Evolutionary conservation across 2,113 vertebrate genomes (phyloP), one percentile per base, ranked within the genome.

Genomic region (Himantopus leucocephalus): DNA sequence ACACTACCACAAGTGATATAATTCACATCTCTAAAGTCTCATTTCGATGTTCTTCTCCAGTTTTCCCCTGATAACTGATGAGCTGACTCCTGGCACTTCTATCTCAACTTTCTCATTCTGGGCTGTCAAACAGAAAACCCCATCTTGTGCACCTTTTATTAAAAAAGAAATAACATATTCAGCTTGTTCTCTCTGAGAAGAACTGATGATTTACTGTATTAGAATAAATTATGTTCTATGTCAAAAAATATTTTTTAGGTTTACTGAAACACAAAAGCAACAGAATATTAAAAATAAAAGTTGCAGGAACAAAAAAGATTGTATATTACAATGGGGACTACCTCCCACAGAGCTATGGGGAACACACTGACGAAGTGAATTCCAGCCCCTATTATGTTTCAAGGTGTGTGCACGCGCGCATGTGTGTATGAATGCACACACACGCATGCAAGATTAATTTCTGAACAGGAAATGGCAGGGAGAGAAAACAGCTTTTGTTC

Each of bases 401-500:
- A 22, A 55, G 50, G 30, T 7, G 30, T 4, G 2, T 20, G 14
- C 45, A 45, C 18, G 8, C 8, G 18, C 8, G 45, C 45, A 45
- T 45, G 13, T 45, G 2, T 35, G 34, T 47, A 5, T 37, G 37
- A 16, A 27, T 29, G 26, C 52, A 59, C 18, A 29, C 9, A 2
- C 37, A 88, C 10, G 8, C 56, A 80, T 24, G 32, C 47, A 94
- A 94, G 85, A 94, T 92, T 92, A 95, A 96, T 90, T 95, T 86
- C 90, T 94, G 88, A 94, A 77, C 56, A 85, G 83, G 62, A 90
- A 95, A 77, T 81, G 75, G 58, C 67, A 92, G 48, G 41, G 71
- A 91, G 68, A 90, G 55, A 96, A 94, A 95, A 84, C 84, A 92
- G 86, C 71, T 94, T 96, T 96, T 97, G 96, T 94, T 92, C 88